These are phyloP conservation scores for Diachasma alloeum DNA, from an alignment of 1,140 invertebrate genomes.

Conservation along the genomic window DNA sequence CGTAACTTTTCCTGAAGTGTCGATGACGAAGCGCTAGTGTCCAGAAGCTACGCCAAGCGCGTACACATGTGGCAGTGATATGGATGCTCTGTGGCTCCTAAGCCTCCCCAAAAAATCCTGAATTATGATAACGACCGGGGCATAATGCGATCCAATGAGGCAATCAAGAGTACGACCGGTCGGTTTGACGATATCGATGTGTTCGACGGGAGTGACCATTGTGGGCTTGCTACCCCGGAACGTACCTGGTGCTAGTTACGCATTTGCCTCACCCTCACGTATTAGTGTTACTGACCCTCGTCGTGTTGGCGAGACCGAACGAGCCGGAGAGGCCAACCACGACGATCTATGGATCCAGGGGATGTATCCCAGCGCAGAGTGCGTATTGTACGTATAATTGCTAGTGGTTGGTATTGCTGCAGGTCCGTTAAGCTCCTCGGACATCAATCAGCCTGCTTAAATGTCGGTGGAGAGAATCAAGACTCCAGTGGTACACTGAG, in stretches of 20 bases:
- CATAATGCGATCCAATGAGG: conserved; percentile 66
- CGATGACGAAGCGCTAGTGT: conserved; percentile 12
- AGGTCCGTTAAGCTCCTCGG: conserved; percentile 49
- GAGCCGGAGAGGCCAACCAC: conserved; percentile 28
- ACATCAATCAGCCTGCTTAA: conserved; percentile 56
- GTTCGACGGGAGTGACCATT: conserved; percentile 27
- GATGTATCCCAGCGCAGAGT: conserved; percentile 38
- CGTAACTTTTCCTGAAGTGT: too few species aligned
- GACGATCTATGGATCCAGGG: conserved; percentile 56
- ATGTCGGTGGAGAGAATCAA: too few species aligned
- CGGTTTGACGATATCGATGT: conserved; percentile 42
- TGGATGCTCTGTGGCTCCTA: conserved; percentile 43
- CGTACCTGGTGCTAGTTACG: conserved; percentile 25
- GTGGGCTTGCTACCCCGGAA: conserved; percentile 9
- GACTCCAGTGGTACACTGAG: too few species aligned
- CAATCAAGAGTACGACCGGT: conserved; percentile 59
- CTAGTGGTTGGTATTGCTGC: conserved; percentile 51
- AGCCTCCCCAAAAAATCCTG: conserved; percentile 50
- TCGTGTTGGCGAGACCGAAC: conserved; percentile 35
- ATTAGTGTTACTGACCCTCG: conserved; percentile 57
- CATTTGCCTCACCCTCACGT: conserved; percentile 39
- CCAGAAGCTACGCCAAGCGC: conserved; percentile 49
- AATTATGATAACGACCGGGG: conserved; percentile 64
- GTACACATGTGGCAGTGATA: conserved; percentile 4
- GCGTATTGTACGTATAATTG: conserved; percentile 61